phyloP scores from a whole-genome alignment of 30 jellyfish, hydroid and myxozoan genomes.

The Aurelia sp. region DNA sequence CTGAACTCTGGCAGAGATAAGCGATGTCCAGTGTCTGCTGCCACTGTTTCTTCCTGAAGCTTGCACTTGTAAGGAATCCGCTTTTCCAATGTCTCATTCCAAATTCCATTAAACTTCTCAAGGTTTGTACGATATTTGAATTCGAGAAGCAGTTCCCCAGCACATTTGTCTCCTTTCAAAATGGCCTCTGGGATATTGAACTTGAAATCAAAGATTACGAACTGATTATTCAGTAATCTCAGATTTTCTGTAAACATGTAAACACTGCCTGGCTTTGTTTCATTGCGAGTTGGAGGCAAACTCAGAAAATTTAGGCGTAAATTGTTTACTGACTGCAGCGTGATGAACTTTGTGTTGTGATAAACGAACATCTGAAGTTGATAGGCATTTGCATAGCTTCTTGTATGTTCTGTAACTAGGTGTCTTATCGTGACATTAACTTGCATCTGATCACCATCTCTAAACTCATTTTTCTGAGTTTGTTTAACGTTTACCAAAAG shows the following conservation, averaged over 20 bases:
- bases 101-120: background rate
- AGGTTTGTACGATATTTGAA: slow-evolving; percentile 22
- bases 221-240: background rate
- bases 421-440: slow-evolving; percentile 24
- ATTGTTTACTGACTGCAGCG: slow-evolving; percentile 7
- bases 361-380: slow-evolving; percentile 37
- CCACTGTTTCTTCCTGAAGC: background rate
- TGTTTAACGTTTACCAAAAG: background rate
- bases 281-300: slow-evolving; percentile 19
- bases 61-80: slow-evolving; percentile 22
- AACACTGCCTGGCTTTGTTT: slow-evolving; percentile 5
- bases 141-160: slow-evolving; percentile 5
- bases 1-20: slow-evolving; percentile 30
- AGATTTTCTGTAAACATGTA: slow-evolving; percentile 4
- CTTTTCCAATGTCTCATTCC: background rate
- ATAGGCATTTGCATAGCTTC: slow-evolving; percentile 60
- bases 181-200: slow-evolving; percentile 3
- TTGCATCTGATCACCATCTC: slow-evolving; percentile 29
- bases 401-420: background rate
- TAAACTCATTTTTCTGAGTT: background rate
- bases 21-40: background rate
- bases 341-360: slow-evolving; percentile 26
- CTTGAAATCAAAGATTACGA: slow-evolving; percentile 1
- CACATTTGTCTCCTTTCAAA: background rate
- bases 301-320: background rate